Conservation (phyloP, 2,113 vertebrate species). For the Numenius arquata region DNA sequence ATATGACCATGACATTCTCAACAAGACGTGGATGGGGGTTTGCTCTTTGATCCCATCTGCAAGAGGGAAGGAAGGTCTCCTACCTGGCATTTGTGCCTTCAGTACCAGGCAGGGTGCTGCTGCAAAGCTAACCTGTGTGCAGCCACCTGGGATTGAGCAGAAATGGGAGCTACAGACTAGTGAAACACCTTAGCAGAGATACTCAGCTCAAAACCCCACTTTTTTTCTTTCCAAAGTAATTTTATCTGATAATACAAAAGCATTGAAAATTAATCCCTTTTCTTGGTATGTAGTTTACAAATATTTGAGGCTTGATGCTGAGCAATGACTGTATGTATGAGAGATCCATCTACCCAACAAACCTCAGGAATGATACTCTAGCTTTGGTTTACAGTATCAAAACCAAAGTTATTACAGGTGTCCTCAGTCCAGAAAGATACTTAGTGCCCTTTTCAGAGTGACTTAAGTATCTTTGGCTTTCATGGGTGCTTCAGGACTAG, state of each 20-base stretch:
- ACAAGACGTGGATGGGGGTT: not conserved
- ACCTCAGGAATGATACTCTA: not conserved
- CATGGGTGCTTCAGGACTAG: not conserved
- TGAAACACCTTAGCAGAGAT: not conserved
- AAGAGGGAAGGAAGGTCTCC: not conserved
- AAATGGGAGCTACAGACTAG: not conserved
- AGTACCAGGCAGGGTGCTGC: not conserved
- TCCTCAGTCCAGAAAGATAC: not conserved
- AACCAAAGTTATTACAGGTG: not conserved
- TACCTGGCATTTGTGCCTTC: not conserved
- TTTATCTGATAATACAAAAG: not conserved
- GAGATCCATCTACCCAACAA: not conserved
- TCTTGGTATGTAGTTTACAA: not conserved
- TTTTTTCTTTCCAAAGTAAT: not conserved
- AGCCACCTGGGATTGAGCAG: not conserved
- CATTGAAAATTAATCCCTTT: not conserved
- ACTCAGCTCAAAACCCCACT: not conserved
- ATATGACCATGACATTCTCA: not conserved
- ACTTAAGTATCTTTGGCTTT: not conserved
- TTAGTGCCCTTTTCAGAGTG: not conserved
- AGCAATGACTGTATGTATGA: not conserved
- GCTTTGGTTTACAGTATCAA: not conserved
- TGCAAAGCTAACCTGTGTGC: not conserved
- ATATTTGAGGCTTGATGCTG: not conserved
- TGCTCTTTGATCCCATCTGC: not conserved